phyloP scores from a whole-genome alignment of 2,113 vertebrate species.

The Psophia crepitans region DNA sequence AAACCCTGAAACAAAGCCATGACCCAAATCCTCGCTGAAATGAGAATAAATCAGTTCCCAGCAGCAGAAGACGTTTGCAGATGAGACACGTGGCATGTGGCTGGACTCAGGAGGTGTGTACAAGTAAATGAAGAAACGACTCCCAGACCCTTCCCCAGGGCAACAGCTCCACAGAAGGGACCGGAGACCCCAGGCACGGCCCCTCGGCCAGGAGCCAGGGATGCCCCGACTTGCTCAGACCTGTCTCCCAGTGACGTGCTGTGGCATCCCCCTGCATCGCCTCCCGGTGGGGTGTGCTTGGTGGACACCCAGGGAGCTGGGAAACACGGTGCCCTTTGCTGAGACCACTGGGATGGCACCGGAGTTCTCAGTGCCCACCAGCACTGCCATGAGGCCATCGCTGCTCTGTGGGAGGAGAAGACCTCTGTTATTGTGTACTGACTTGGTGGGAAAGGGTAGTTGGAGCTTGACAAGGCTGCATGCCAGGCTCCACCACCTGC shows the following conservation, averaged over 20 bases:
- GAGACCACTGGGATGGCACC: neutral
- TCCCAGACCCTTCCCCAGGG: neutral
- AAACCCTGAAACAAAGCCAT: neutral
- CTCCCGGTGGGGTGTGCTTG: neutral
- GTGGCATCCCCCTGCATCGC: too few species aligned
- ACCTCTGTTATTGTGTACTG: fast-evolving
- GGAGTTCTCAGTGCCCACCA: neutral
- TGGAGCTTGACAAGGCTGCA: neutral
- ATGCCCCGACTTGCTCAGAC: neutral
- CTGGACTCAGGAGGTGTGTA: neutral
- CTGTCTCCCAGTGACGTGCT: neutral
- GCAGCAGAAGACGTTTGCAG: neutral
- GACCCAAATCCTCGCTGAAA: neutral
- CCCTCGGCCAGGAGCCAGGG: neutral
- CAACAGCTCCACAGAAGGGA: neutral
- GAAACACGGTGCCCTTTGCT: neutral
- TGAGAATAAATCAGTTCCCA: neutral
- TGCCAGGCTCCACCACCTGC: neutral
- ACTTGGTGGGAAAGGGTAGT: neutral
- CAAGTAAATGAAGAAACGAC: neutral
- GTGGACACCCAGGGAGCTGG: neutral
- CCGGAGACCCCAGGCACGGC: fast-evolving
- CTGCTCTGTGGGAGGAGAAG: neutral
- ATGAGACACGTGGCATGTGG: fast-evolving
- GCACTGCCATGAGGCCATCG: neutral